phyloP scores from a whole-genome alignment of 2,888 invertebrate genomes.

The Eurytoma adleriae region DNA sequence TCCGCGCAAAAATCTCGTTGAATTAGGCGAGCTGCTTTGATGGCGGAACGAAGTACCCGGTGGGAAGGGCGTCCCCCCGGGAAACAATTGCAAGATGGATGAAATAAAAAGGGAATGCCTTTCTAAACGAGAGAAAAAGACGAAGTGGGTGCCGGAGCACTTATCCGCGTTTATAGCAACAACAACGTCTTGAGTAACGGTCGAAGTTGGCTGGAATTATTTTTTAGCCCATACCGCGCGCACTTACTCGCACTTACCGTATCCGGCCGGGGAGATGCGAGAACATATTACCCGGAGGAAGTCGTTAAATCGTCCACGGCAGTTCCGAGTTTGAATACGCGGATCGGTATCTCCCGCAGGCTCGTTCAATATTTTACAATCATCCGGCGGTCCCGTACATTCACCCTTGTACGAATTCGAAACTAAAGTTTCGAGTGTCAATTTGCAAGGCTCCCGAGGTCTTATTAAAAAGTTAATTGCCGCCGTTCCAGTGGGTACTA shows the following conservation, averaged over 20 bases:
- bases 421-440: too few species aligned
- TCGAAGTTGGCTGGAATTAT: constrained; percentile 19
- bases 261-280: constrained; percentile 1
- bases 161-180: constrained; percentile 27
- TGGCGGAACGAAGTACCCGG: too few species aligned
- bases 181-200: constrained; percentile 34
- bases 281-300: neutral
- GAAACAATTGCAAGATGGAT: neutral
- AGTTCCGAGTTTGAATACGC: constrained; percentile 3
- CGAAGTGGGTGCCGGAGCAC: neutral
- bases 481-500: too few species aligned
- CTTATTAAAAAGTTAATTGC: too few species aligned
- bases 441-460: too few species aligned
- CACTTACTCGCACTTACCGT: constrained; percentile 5
- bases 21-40: too few species aligned
- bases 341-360: neutral
- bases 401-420: neutral
- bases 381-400: neutral
- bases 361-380: too few species aligned
- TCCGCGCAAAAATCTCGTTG: too few species aligned
- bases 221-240: neutral
- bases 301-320: neutral
- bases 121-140: neutral
- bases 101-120: neutral
- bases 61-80: too few species aligned